Conservation (phyloP, 2,797 vertebrate genomes). For the Enteromius viviparus region DNA sequence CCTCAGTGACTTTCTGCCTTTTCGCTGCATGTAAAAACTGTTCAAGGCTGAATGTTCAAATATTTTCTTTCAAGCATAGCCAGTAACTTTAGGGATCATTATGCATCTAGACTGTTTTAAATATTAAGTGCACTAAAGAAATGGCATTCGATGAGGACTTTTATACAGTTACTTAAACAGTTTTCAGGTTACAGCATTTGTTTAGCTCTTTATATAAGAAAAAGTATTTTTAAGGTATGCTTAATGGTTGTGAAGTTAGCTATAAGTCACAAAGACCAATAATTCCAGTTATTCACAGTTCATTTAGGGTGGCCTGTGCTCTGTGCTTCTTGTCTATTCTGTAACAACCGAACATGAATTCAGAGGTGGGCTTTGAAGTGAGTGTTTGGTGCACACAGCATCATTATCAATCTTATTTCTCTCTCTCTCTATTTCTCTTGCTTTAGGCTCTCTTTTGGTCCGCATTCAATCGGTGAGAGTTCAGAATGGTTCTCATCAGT, state of each 20-base stretch:
- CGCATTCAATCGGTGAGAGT: slow-evolving; percentile 63
- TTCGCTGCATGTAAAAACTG: slow-evolving; percentile 68
- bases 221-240: background rate
- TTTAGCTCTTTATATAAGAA: no score
- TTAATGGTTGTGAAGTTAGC: background rate
- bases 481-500: slow-evolving; percentile 55
- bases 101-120: background rate
- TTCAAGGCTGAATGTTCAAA: slow-evolving; percentile 62
- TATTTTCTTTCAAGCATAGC: background rate
- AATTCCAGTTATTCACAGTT: background rate
- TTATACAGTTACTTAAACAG: background rate
- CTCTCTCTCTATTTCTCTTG: slow-evolving; percentile 25
- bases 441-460: slow-evolving; percentile 69
- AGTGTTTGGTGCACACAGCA: slow-evolving; percentile 65
- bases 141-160: background rate
- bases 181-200: no score
- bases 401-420: slow-evolving; percentile 66
- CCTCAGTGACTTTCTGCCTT: slow-evolving; percentile 60
- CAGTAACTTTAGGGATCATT: slow-evolving; percentile 6
- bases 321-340: background rate
- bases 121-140: background rate
- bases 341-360: slow-evolving; percentile 57
- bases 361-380: slow-evolving; percentile 71
- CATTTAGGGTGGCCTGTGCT: background rate
- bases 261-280: background rate